Evolutionary conservation across 2,113 vertebrate species (phyloP), one percentile per base, ranked within the genome.

Genomic region (Saimiri boliviensis): DNA sequence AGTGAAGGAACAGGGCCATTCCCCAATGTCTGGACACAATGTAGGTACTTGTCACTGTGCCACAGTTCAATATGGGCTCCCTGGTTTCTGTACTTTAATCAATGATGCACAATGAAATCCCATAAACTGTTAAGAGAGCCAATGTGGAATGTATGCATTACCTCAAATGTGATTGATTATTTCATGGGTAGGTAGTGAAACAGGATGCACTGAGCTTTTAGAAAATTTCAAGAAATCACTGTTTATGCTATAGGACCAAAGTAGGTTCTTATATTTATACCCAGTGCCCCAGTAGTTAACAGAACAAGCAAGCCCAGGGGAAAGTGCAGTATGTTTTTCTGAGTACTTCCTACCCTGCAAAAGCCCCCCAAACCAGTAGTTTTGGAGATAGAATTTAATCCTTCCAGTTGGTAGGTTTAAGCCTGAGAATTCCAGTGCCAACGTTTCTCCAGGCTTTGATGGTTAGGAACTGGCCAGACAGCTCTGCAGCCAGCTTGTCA

Each of bases 301-400:
- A 85, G 54, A 21, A 58, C 14, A 47, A 76, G 60, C 84, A 63
- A 86, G 30, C 2, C 37, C 32, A 14, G 27, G 3, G 37, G 60
- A 21, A 58, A 37, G 74, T 5, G 27, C 12, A 6, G 40, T 17
- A 21, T 79, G 60, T 9, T 83, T 87, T 93, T 76, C 60, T 88
- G 68, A 92, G n/a, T 8, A 14, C 47, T 79, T 45, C 14, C 63
- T 54, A 8, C 14, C 11, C 40, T 47, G 7, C 25, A 21, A 30
- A 7, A 30, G 42, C 7, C 60, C 19, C 35, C 30, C 11, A 86
- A 84, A 37, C 2, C 1, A 16, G 45, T 76, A 11, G 30, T 90
- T 97, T 97, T 97, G 86, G 79, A 86, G 84, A 80, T 83, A 85
- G 93, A 80, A 93, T 89, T 89, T 93, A 95, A 92, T 96, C 94